Percentiles rank a stretch among this genome's conserved stretches.
Conservation (phyloP, 2,113 vertebrate species). For the Ctenodactylus gundi region DNA sequence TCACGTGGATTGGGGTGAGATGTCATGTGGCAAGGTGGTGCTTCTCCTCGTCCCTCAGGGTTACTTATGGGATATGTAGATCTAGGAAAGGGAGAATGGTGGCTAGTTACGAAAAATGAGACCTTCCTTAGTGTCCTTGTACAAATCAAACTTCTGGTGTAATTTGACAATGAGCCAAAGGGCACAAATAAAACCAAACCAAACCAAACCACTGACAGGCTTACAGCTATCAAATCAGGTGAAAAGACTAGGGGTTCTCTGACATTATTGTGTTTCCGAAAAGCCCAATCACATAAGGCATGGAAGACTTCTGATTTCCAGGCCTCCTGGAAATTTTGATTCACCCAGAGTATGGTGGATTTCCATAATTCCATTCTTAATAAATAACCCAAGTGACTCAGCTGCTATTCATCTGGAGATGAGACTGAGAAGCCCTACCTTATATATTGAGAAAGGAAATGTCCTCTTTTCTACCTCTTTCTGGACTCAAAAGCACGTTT, state of each 20-base stretch:
- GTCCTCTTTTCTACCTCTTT: not conserved
- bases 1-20: not conserved
- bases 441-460: not conserved
- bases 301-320: not conserved
- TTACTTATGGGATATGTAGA: not conserved
- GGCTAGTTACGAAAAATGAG: not conserved
- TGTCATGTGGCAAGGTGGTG: not conserved
- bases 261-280: not conserved
- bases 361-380: not conserved
- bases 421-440: not conserved
- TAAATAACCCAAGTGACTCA: not conserved
- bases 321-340: conserved; percentile 13
- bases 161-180: conserved; percentile 10
- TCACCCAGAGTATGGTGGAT: not conserved
- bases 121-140: not conserved
- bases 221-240: not conserved
- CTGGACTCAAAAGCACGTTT: not conserved
- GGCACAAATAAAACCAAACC: no score
- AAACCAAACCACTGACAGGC: not conserved
- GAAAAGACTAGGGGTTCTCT: not conserved
- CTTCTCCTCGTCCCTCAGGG: not conserved
- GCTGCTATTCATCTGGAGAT: not conserved
- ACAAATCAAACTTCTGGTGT: not conserved
- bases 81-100: not conserved
- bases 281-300: not conserved